Conservation (phyloP, 2,797 vertebrate species). For the Hemibagrus guttatus region DNA sequence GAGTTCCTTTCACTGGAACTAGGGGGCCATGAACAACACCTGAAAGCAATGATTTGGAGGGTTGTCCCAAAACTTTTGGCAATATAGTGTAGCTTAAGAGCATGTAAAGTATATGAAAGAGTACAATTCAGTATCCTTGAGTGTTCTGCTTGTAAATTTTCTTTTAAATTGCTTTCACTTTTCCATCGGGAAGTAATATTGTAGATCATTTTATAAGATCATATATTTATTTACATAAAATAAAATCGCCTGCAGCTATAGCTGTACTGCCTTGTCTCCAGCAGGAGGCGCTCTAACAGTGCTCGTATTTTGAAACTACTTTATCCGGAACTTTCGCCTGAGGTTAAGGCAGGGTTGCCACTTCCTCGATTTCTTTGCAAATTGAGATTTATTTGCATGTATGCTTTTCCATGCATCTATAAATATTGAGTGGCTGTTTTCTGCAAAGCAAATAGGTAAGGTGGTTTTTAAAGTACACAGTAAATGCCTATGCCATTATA, state of each 20-base stretch:
- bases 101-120: background rate
- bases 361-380: background rate
- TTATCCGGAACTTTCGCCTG: slow-evolving; percentile 9
- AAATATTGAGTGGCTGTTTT: background rate
- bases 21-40: no score
- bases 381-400: background rate
- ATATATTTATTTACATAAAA: background rate
- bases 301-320: background rate
- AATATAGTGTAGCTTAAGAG: no score
- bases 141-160: background rate
- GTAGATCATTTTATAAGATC: background rate
- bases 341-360: slow-evolving; percentile 7
- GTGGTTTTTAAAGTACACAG: background rate
- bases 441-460: background rate
- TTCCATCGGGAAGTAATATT: background rate
- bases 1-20: no score
- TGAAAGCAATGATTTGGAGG: no score
- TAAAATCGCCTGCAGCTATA: background rate
- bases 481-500: background rate
- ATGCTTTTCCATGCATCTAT: background rate
- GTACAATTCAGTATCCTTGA: no score
- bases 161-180: background rate
- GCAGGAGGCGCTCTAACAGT: background rate
- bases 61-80: no score
- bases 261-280: background rate